Percentiles rank a stretch among this genome's conserved stretches.
phyloP scores from a whole-genome alignment of 1,140 invertebrate genomes.

The Araneus ventricosus region DNA sequence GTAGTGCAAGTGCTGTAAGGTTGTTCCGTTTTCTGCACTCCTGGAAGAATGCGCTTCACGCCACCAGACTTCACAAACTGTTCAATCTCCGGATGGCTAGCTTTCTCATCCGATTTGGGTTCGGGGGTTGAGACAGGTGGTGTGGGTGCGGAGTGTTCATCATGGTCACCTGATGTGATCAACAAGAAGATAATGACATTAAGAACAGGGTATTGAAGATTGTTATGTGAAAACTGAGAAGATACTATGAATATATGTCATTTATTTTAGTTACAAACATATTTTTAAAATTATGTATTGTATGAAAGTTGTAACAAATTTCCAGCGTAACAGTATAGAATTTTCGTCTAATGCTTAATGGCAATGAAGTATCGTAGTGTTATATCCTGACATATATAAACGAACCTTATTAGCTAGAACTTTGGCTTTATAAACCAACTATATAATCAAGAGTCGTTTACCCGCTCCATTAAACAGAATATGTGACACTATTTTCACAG shows the following conservation, averaged over 20 bases:
- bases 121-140: neutral
- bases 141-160: neutral
- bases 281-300: no score
- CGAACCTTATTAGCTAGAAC: no score
- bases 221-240: neutral
- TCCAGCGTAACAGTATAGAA: no score
- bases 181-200: neutral
- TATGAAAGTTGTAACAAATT: no score
- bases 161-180: neutral
- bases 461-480: no score
- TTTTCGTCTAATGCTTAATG: no score
- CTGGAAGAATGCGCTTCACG: conserved; percentile 56
- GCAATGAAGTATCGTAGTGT: no score
- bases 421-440: no score
- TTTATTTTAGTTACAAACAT: neutral
- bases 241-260: neutral
- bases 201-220: neutral
- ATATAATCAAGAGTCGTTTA: no score
- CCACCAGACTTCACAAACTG: conserved; percentile 58
- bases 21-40: conserved; percentile 71
- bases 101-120: neutral
- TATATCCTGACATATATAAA: no score
- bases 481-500: no score
- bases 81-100: conserved; percentile 36
- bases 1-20: conserved; percentile 75